A percentile compares a stretch with the other conserved stretches of the same genome.
phyloP scores from a whole-genome alignment of 1,140 invertebrate genomes.

The Augochlora pura region DNA sequence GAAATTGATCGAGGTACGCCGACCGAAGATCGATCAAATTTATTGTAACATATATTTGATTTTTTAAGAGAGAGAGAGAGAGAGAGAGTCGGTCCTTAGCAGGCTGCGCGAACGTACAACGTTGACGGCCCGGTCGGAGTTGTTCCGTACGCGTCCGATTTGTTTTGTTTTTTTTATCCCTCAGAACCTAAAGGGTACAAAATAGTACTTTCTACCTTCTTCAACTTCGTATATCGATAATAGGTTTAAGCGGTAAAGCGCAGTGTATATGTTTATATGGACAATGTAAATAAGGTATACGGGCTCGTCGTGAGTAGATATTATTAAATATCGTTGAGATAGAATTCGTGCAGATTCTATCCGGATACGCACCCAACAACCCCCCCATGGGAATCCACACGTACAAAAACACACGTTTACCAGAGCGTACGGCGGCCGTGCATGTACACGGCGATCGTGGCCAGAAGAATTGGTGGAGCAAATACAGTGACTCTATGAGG shows the following conservation, averaged over 20 bases:
- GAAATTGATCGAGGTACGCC: too few relatives aligned
- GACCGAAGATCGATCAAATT: background rate
- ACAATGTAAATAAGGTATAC: constrained; percentile 66
- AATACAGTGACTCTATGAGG: background rate
- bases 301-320: constrained; percentile 59
- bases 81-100: too few relatives aligned
- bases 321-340: constrained; percentile 44
- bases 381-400: constrained; percentile 35
- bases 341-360: constrained; percentile 44
- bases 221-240: constrained; percentile 53
- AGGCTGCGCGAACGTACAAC: too few relatives aligned
- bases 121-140: background rate
- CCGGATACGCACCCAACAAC: constrained; percentile 16
- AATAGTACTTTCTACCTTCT: constrained; percentile 63
- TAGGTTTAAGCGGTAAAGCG: constrained; percentile 59
- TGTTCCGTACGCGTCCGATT: background rate
- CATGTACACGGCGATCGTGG: background rate
- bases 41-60: background rate
- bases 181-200: constrained; percentile 64
- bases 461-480: background rate
- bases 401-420: constrained; percentile 6
- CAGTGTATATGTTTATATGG: constrained; percentile 66
- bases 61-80: too few relatives aligned
- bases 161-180: constrained; percentile 13
- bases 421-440: too few relatives aligned